Conservation (phyloP, 2,888 invertebrate species). For the Lamellibrachia satsuma region DNA sequence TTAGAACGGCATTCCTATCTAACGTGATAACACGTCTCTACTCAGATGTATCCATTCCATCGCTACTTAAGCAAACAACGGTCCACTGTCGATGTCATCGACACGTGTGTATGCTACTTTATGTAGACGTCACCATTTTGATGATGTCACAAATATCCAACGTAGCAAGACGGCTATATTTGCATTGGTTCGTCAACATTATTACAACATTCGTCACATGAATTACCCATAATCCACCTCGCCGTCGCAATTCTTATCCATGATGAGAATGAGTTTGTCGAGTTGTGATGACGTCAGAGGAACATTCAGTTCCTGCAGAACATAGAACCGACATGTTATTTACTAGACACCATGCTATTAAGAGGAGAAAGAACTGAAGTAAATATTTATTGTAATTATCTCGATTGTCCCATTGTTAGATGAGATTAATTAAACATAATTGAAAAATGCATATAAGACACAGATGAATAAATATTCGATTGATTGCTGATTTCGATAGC, state of each 20-base stretch:
- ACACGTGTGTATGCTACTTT: too few relatives aligned
- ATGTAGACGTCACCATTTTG: too few relatives aligned
- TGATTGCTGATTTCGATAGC: too few relatives aligned
- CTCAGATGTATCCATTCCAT: too few relatives aligned
- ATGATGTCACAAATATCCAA: not conserved
- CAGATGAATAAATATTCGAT: too few relatives aligned
- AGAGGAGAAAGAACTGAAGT: not conserved
- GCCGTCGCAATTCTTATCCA: slow-evolving; percentile 59
- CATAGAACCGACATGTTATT: not conserved
- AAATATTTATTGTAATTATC: not conserved
- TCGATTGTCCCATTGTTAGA: too few relatives aligned
- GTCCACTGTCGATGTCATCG: too few relatives aligned
- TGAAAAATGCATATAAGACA: too few relatives aligned
- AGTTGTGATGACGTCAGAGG: slow-evolving; percentile 55
- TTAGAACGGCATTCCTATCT: too few relatives aligned
- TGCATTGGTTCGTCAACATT: not conserved
- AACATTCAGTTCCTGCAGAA: slow-evolving; percentile 51
- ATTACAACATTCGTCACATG: not conserved
- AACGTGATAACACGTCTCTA: too few relatives aligned
- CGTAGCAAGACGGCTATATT: not conserved
- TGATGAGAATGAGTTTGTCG: slow-evolving; percentile 52
- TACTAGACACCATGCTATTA: not conserved
- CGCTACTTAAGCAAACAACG: too few relatives aligned
- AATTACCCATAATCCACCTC: slow-evolving; percentile 58
- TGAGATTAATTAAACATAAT: too few relatives aligned